Evolutionary conservation across 1,140 invertebrate species (phyloP).

Genomic region (Aphaenogaster ashmeadi): DNA sequence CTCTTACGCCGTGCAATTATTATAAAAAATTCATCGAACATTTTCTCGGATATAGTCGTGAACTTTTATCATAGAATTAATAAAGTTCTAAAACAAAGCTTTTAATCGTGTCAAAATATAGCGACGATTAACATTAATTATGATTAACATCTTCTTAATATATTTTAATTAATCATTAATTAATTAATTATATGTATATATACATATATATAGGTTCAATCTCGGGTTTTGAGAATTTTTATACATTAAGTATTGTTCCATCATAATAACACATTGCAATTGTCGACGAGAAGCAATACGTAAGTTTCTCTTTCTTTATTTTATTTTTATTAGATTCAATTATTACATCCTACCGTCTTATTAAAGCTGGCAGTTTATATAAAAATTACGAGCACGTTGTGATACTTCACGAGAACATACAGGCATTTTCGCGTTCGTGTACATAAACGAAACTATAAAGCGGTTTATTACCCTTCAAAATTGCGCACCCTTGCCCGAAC

Average conservation of each 20-base stretch:
- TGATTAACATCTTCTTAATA: background rate
- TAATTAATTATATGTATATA: background rate
- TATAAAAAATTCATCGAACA: conserved; percentile 47
- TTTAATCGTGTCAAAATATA: background rate
- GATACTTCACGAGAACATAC: conserved; percentile 13
- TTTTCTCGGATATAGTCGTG: background rate
- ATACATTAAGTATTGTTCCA: background rate
- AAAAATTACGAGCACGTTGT: conserved; percentile 40
- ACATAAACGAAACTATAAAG: conserved; percentile 38
- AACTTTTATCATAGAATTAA: background rate
- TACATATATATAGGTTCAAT: background rate
- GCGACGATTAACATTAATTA: too few relatives aligned
- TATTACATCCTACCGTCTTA: background rate
- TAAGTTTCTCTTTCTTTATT: background rate
- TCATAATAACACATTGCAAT: background rate
- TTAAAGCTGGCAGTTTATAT: conserved; percentile 14
- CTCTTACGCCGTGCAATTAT: conserved; percentile 6
- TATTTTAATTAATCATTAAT: background rate
- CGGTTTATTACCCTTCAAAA: conserved; percentile 36
- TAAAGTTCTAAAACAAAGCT: background rate
- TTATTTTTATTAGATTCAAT: background rate
- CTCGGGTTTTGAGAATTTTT: background rate
- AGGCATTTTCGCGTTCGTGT: background rate
- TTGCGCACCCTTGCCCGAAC: background rate
- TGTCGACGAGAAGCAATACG: background rate